Evolutionary conservation across 2,113 vertebrate genomes (phyloP), one percentile per base, ranked within the genome.

Genomic region (Pedetes capensis): DNA sequence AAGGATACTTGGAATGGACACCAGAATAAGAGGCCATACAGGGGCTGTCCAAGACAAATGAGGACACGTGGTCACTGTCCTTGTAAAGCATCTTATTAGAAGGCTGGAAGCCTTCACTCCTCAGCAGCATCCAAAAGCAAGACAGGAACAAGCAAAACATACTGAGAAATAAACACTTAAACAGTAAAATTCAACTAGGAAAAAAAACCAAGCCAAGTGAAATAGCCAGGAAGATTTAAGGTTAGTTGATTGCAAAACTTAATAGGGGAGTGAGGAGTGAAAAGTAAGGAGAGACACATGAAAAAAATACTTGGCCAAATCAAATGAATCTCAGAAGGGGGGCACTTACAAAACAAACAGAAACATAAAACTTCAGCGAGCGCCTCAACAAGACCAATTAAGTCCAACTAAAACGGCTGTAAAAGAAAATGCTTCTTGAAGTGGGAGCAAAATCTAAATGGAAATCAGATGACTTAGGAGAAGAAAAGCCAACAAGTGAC

Each of bases 371-470:
- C 12, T 49, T 59, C 34, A 81, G 53, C 3, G 17, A 75, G 79
- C 92, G 44, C 76, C 49, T 76, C n/a, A 44, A 66, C 32, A 81
- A 69, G 72, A n/a, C 42, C 71, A 39, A 72, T 81, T 29, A 95
- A 84, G 47, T 37, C 13, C 42, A 25, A 39, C 44, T 53, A 27
- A 80, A 59, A 87, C 11, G 74, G 55, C 39, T 72, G 17, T 34
- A 71, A 92, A 94, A 75, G 51, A 95, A 80, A 90, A 61, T 2
- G 0, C 63, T 3, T 84, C 29, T 93, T 75, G 79, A 96, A 88
- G 49, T 61, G 47, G 63, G 80, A 84, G 92, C 57, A 82, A 88
- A 96, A 91, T 51, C n/a, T 96, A 96, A 98, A 79, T 78, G 64
- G 39, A 95, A 96, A 86, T 86, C 94, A 72, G 93, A 96, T 95